Evolutionary conservation across 2,113 vertebrate species (phyloP), one percentile per base, ranked within the genome.

Genomic region (Brachyistius frenatus): DNA sequence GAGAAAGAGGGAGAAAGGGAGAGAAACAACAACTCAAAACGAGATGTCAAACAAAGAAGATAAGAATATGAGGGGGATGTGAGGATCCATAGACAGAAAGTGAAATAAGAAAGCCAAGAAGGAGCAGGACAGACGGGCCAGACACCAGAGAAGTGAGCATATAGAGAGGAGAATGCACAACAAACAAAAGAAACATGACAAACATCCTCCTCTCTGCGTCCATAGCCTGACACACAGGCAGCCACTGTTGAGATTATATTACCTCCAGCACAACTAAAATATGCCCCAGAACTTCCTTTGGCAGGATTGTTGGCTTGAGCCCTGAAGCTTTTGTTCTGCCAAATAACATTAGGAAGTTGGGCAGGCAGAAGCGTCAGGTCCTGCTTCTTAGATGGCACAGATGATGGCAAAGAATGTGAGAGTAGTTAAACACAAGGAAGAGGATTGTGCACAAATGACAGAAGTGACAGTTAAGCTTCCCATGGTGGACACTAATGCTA

Each of bases 141-240:
- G 91, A 92, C 80, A 83, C 82, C 70, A 76, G 78, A 86, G 84
- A 85, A 90, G 82, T 56, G 84, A 83, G 84, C 86, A 80, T 76
- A 80, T 75, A 86, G 85, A 86, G 81, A 86, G 63, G 76, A 85
- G 73, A 88, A 88, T 84, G 86, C 90, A 89, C 72, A 47, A 86
- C 86, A 87, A 91, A 93, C 87, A 92, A 92, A 92, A 46, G 84
- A 90, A 92, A 91, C 91, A 92, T 88, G 90, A 92, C 91, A 93
- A 87, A 89, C 86, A 87, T 75, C 76, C 73, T 73, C 88, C 83
- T 79, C 90, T 88, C 83, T 61, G 39, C 81, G 85, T 89, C 86
- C 86, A 87, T 61, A 73, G 73, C 81, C 87, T 93, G 91, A 91
- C 91, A 92, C 82, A 73, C 80, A 84, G 80, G 86, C 74, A 90